Conservation (phyloP, 2,113 vertebrate genomes). For the Neodon shergylaensis region DNA sequence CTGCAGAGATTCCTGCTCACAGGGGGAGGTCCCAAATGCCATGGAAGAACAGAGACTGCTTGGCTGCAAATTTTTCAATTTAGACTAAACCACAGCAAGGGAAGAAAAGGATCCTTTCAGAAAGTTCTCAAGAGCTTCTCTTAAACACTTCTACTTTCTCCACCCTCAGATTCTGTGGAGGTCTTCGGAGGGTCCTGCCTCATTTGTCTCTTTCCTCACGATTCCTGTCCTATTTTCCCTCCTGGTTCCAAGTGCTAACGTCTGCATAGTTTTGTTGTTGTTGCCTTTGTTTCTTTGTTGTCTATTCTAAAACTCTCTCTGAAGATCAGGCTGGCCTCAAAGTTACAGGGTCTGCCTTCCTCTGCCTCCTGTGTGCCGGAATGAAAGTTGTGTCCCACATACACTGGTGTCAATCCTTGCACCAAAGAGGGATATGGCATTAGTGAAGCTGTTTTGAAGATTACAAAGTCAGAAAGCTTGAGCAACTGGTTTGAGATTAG, state of each 20-base stretch:
- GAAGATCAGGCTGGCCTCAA: not conserved
- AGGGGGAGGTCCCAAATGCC: not conserved
- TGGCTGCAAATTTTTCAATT: not conserved
- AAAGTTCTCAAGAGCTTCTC: not conserved
- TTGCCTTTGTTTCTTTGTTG: not conserved
- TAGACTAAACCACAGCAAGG: not conserved
- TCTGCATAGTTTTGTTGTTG: too few species aligned
- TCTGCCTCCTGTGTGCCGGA: not conserved
- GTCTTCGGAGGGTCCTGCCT: not conserved
- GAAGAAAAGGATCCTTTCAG: not conserved
- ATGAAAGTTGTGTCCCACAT: not conserved
- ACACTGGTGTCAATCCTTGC: not conserved
- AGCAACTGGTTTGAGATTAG: not conserved
- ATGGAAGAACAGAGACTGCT: not conserved
- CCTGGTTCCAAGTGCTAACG: not conserved
- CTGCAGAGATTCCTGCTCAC: rapidly evolving
- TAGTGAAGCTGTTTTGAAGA: not conserved
- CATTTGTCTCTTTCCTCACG: not conserved
- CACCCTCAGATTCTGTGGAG: not conserved
- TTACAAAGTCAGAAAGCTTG: not conserved
- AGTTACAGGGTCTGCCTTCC: not conserved
- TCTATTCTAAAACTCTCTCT: not conserved
- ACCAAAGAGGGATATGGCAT: not conserved
- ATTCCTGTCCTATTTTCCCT: not conserved
- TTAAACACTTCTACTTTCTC: not conserved